These are phyloP conservation scores for Paracanthobrama guichenoti DNA, from an alignment of 2,113 vertebrate genomes.

Conservation along the genomic window DNA sequence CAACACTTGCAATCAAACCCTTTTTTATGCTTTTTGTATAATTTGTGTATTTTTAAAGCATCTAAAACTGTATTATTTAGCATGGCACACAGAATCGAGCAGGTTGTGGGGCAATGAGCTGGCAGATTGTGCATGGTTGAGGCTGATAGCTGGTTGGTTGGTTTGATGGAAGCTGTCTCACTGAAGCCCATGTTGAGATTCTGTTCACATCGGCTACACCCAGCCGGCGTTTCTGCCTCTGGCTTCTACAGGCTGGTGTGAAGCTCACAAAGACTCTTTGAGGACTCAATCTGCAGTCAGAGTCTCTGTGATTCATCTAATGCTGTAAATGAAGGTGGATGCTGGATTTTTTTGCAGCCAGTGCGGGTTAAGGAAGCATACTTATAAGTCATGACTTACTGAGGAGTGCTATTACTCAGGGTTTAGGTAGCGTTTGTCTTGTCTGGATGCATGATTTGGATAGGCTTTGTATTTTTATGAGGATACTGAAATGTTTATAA, in stretches of 20 bases:
- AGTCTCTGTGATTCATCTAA: conserved; percentile 62
- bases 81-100: not conserved
- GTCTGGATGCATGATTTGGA: conserved; percentile 6
- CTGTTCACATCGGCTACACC: conserved; percentile 25
- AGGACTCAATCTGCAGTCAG: conserved; percentile 67
- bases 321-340: conserved; percentile 59
- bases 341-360: conserved; percentile 52
- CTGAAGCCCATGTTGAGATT: conserved; percentile 27
- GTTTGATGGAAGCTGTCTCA: conserved; percentile 26
- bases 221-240: conserved; percentile 16
- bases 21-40: conserved; percentile 4
- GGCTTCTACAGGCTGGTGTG: conserved; percentile 31
- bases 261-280: conserved; percentile 56
- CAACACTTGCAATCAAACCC: conserved; percentile 13
- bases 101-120: not conserved
- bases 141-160: conserved; percentile 5
- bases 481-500: not conserved
- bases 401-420: not conserved
- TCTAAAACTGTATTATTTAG: not conserved
- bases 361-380: conserved; percentile 26
- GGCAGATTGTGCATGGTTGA: conserved; percentile 3
- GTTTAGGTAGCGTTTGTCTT: conserved; percentile 1
- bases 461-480: not conserved
- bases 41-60: not conserved
- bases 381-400: conserved; percentile 5